Evolutionary conservation across 2,113 vertebrate species (phyloP).

Genomic region (Nothocercus julius): DNA sequence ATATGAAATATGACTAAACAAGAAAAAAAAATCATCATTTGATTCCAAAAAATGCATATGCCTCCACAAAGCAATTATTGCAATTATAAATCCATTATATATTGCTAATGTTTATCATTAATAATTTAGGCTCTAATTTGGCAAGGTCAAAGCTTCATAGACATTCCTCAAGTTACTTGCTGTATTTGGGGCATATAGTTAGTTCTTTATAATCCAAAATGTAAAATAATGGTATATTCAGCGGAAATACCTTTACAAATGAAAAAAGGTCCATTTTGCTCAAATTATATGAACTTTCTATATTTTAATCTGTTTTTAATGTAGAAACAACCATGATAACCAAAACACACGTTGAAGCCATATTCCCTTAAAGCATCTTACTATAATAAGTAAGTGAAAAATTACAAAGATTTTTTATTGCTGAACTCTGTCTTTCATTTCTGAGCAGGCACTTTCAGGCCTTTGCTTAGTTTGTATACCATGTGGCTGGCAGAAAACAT

Average conservation of each 20-base stretch:
- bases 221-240: neutral
- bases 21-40: neutral
- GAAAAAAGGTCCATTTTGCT: neutral
- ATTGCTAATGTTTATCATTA: neutral
- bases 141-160: neutral
- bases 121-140: neutral
- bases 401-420: neutral
- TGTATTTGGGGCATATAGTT: neutral
- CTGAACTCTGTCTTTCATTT: neutral
- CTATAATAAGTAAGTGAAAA: neutral
- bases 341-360: neutral
- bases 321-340: neutral
- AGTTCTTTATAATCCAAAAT: neutral
- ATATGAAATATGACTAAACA: neutral
- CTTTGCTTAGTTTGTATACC: conserved; percentile 10
- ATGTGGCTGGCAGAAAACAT: neutral
- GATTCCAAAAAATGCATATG: neutral
- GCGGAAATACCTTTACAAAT: neutral
- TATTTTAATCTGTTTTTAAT: neutral
- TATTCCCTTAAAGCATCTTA: neutral
- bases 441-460: neutral
- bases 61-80: neutral
- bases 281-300: neutral
- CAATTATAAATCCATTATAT: neutral
- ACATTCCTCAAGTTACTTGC: neutral